Conservation (phyloP, 1,140 invertebrate species). For the Drosophila sp. region DNA sequence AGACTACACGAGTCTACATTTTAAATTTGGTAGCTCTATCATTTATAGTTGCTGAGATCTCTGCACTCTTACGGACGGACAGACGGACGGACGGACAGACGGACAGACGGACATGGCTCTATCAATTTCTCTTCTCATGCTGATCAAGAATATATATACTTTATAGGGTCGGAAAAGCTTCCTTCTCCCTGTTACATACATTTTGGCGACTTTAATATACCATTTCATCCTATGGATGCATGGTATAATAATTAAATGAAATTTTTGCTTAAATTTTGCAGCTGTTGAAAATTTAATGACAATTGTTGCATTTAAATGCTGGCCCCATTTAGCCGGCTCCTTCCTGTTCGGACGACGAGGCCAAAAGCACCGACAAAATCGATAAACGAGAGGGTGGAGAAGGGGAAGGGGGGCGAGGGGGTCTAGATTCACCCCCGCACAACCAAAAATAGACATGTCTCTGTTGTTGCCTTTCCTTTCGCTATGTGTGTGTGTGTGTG, state of each 20-base stretch:
- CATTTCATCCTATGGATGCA: too few relatives aligned
- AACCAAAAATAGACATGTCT: constrained; percentile 73
- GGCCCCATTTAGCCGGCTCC: constrained; percentile 51
- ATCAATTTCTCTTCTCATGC: too few relatives aligned
- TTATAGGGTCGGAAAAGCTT: too few relatives aligned
- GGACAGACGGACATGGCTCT: too few relatives aligned
- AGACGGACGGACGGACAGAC: too few relatives aligned
- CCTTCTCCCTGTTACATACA: too few relatives aligned
- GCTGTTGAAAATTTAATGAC: constrained; percentile 66
- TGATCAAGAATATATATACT: too few relatives aligned
- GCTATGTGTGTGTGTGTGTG: constrained; percentile 22
- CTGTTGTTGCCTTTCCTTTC: constrained; percentile 30
- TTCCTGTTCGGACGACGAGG: constrained; percentile 8
- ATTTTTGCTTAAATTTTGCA: constrained; percentile 20
- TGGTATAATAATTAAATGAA: constrained; percentile 42
- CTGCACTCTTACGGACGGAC: too few relatives aligned
- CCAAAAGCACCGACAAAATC: constrained; percentile 57
- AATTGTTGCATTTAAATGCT: constrained; percentile 79
- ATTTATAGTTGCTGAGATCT: too few relatives aligned
- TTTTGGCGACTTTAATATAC: too few relatives aligned
- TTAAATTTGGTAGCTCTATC: too few relatives aligned
- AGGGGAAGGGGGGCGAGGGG: not conserved
- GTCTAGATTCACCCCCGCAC: not conserved
- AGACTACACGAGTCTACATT: too few relatives aligned
- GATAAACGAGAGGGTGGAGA: constrained; percentile 35